Evolutionary conservation across 2,113 vertebrate genomes (phyloP), one percentile per base, ranked within the genome.

Genomic region (Myotis davidii): DNA sequence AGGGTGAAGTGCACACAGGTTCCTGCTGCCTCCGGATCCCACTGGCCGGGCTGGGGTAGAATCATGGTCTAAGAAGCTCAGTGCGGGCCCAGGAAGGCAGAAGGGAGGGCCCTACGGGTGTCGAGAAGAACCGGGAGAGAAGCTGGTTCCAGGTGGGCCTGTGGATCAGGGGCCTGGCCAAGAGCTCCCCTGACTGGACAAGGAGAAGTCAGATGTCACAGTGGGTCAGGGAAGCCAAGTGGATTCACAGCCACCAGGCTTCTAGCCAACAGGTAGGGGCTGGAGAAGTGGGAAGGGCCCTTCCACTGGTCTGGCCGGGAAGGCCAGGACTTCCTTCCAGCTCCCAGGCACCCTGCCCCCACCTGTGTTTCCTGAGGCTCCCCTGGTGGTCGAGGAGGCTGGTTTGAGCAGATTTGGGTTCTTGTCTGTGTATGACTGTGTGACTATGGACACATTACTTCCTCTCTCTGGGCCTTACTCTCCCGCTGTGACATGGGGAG

Each of bases 381-480:
- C 67, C 5, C 16, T 20, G 29, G 2, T 27, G 78, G 78, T 12
- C 42, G 18, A 54, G 32, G 34, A 32, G 59, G 50, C 39, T 87
- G 69, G 25, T 39, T 4, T 12, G 56, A 64, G 50, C 65, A 64
- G 34, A 16, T 52, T 45, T 64, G 61, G 39, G 48, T 11, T 81
- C 72, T 20, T 82, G 65, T 65, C 72, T 79, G 5, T 39, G 7
- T 37, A 74, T 27, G 85, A 39, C 52, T 96, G 37, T 74, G 69
- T 94, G 91, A 91, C 69, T 42, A 74, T 59, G 61, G 77, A 9
- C 48, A 42, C 13, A 1, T 34, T 23, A 20, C 34, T 48, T 94
- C 56, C 82, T 79, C 52, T 88, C 83, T 70, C 91, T 92, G 88
- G 37, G 61, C 88, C 72, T 73, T 65, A n/a, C 48, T 90, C 37